A percentile compares a stretch with the other conserved stretches of the same genome.
Conservation (phyloP, 2,113 vertebrate species). For the Bettongia penicillata region DNA sequence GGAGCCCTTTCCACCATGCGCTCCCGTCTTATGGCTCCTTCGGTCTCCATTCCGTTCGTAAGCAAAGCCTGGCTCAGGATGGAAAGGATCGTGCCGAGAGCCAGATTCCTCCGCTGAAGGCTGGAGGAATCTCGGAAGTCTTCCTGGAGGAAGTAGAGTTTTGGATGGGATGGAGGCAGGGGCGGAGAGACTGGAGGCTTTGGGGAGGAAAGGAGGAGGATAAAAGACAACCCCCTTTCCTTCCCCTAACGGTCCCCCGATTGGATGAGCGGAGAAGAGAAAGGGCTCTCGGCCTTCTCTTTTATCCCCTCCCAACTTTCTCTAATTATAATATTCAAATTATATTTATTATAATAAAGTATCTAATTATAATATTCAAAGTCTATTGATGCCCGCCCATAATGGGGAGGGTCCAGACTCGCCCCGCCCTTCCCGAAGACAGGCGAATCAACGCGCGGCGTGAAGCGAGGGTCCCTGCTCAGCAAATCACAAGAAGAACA, state of each 20-base stretch:
- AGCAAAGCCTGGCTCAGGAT: not conserved
- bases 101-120: too few species aligned
- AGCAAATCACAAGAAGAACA: conserved; percentile 54
- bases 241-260: not conserved
- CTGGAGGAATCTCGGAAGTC: not conserved
- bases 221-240: not conserved
- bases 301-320: not conserved
- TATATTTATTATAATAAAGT: not conserved
- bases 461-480: not conserved
- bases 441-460: not conserved
- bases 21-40: not conserved
- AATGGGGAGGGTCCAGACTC: conserved; percentile 47
- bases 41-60: too few species aligned
- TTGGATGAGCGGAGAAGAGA: not conserved
- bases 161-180: too few species aligned
- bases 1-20: not conserved
- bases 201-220: not conserved
- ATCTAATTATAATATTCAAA: not conserved
- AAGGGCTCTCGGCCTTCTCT: not conserved
- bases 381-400: conserved; percentile 12
- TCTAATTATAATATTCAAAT: not conserved
- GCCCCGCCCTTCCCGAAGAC: not conserved
- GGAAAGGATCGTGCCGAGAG: not conserved
- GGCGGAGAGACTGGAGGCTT: too few species aligned
- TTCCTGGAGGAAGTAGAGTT: not conserved